Conservation (phyloP, 2,797 vertebrate species). For the Micropoecilia bifurca region DNA sequence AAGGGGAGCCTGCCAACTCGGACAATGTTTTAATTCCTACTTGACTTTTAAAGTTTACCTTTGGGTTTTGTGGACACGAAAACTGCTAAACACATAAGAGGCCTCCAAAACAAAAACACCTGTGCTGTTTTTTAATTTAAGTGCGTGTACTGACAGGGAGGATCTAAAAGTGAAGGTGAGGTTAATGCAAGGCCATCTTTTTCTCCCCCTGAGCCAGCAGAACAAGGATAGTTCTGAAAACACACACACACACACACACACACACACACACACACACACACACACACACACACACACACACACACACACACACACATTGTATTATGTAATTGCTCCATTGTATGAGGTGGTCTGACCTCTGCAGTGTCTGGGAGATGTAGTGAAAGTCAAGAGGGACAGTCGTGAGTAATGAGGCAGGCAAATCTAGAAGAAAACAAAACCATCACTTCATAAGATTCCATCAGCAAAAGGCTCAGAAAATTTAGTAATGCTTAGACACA, state of each 20-base stretch:
- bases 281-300: constrained; percentile 21
- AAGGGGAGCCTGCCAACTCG: constrained; percentile 42
- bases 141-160: constrained; percentile 56
- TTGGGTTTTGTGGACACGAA: not conserved
- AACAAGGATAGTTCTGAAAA: constrained; percentile 37
- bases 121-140: not conserved
- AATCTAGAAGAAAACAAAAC: not conserved
- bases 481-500: not conserved
- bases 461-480: not conserved
- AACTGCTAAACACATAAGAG: not conserved
- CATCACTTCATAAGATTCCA: not conserved
- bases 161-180: constrained; percentile 66
- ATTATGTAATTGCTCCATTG: constrained; percentile 59
- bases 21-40: not conserved
- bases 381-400: constrained; percentile 46
- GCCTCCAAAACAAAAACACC: not conserved
- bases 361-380: constrained; percentile 48
- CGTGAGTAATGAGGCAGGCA: constrained; percentile 16
- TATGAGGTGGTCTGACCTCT: constrained; percentile 58
- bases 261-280: constrained; percentile 29
- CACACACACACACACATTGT: constrained; percentile 9
- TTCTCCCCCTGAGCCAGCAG: constrained; percentile 73
- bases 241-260: constrained; percentile 7
- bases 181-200: constrained; percentile 72
- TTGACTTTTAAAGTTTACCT: not conserved